Evolutionary conservation across 2,888 invertebrate species (phyloP).

Genomic region (Pardosa pseudoannulata): DNA sequence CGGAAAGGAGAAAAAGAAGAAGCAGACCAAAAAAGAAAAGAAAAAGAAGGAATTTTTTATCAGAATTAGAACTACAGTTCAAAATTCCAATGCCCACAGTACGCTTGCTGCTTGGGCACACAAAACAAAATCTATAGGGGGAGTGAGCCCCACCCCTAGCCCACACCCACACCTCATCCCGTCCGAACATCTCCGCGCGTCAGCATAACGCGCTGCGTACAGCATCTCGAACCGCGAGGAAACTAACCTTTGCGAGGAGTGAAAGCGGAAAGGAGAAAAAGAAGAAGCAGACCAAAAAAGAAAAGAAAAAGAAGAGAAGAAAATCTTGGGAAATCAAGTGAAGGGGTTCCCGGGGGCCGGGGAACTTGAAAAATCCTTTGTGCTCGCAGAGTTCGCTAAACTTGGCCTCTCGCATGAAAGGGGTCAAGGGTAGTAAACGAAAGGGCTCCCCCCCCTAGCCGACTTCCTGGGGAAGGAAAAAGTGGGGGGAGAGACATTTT

Average conservation of each 20-base stretch:
- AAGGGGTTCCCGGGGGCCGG: not conserved
- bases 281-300: too few species aligned
- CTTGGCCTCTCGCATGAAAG: slow-evolving; percentile 1
- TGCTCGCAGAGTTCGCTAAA: slow-evolving; percentile 31
- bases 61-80: too few species aligned
- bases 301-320: not conserved
- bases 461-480: slow-evolving; percentile 1
- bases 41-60: not conserved
- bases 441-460: not conserved
- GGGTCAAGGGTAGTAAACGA: slow-evolving; percentile 8
- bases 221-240: not conserved
- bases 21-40: too few species aligned
- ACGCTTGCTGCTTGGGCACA: too few species aligned
- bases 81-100: too few species aligned
- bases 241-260: not conserved
- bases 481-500: not conserved
- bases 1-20: not conserved
- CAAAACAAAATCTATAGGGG: too few species aligned
- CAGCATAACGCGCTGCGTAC: not conserved
- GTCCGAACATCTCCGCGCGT: not conserved
- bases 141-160: slow-evolving; percentile 3
- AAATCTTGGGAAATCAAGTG: not conserved
- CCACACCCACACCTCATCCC: too few species aligned
- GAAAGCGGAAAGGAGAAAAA: not conserved
- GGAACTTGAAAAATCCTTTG: slow-evolving; percentile 33